These are phyloP conservation scores for Tetropium fuscum DNA, from an alignment of 2,888 invertebrate species.

Conservation along the genomic window DNA sequence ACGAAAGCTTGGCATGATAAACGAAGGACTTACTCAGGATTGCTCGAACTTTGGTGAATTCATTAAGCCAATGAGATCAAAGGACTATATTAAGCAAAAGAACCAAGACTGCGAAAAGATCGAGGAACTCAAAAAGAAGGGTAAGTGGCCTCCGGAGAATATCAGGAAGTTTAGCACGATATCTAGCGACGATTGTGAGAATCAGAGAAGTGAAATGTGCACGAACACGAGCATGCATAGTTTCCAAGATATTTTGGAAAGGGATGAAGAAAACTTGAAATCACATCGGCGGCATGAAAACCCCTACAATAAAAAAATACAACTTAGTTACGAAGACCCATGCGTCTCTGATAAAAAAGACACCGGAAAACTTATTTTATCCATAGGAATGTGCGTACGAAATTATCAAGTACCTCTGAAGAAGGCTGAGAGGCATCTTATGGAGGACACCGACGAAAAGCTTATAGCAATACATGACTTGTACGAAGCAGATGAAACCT, in stretches of 20 bases:
- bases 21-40: constrained; percentile 43
- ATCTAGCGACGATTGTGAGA: background rate
- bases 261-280: background rate
- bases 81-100: constrained; percentile 31
- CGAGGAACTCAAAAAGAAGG: constrained; percentile 37
- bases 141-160: constrained; percentile 37
- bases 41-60: constrained; percentile 47
- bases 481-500: constrained; percentile 28
- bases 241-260: too few relatives aligned
- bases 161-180: constrained; percentile 9
- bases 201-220: constrained; percentile 13
- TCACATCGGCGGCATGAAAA: too few relatives aligned
- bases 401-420: constrained; percentile 39
- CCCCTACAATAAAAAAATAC: too few relatives aligned
- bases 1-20: constrained; percentile 42
- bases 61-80: constrained; percentile 39
- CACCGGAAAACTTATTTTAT: too few relatives aligned
- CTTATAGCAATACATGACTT: constrained; percentile 19
- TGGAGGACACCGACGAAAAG: constrained; percentile 16
- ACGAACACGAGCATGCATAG: too few relatives aligned
- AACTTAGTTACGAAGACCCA: too few relatives aligned
- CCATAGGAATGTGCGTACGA: constrained; percentile 18
- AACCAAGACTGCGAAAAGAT: constrained; percentile 37
- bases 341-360: too few relatives aligned
- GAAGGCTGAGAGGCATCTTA: constrained; percentile 26